Conservation (phyloP, 23 tunicate species). For the Trididemnum nubilum region DNA sequence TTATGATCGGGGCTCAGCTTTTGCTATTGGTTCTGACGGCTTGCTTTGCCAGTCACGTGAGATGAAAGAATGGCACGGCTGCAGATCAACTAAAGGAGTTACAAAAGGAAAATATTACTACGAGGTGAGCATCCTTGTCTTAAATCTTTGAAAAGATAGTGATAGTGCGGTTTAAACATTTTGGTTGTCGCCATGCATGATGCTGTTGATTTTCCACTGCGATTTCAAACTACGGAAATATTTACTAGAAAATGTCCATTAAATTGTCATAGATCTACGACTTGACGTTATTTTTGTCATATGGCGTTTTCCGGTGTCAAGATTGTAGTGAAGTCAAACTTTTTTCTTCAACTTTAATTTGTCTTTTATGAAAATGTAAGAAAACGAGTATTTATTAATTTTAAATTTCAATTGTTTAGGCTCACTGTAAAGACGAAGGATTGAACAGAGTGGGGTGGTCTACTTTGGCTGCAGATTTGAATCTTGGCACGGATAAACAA, state of each 20-base stretch:
- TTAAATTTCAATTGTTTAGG: too few relatives aligned
- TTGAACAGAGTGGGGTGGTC: slow-evolving; percentile 90
- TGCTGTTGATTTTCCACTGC: not conserved
- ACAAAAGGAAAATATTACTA: slow-evolving; percentile 86
- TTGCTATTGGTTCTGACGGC: slow-evolving; percentile 87
- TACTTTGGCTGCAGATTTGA: slow-evolving; percentile 63
- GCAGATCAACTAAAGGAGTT: slow-evolving; percentile 73
- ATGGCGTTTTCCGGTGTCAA: too few relatives aligned
- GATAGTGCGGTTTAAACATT: too few relatives aligned
- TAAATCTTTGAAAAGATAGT: too few relatives aligned
- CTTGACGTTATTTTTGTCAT: too few relatives aligned
- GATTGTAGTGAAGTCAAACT: too few relatives aligned
- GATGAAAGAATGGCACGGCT: slow-evolving; percentile 90
- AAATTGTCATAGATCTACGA: too few relatives aligned
- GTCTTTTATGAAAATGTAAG: too few relatives aligned
- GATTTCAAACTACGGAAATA: too few relatives aligned
- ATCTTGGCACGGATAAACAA: slow-evolving; percentile 82
- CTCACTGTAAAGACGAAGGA: slow-evolving; percentile 89
- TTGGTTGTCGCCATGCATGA: not conserved
- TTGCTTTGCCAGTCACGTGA: slow-evolving; percentile 88
- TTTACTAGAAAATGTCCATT: too few relatives aligned
- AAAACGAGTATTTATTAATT: too few relatives aligned
- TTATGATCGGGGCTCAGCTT: slow-evolving; percentile 64
- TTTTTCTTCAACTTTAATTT: too few relatives aligned
- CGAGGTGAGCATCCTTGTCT: slow-evolving; percentile 44